Base-by-base conservation (phyloP, 2,888 invertebrate species). In the Gastracanthus pulcherrimus region DNA sequence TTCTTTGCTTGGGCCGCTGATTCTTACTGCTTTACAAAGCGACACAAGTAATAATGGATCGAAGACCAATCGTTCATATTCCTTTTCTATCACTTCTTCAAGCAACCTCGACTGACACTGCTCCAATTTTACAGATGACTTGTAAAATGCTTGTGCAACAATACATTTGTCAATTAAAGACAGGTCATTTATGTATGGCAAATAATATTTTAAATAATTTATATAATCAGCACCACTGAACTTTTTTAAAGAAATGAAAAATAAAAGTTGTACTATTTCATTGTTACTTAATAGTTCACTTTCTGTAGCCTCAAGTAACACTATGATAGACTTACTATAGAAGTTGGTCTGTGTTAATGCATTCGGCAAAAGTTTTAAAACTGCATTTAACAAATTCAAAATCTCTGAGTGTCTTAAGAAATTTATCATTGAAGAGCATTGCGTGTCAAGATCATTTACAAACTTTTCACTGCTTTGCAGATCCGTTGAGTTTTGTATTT, bases 11-110 rank as follows among this genome's bases (percentile, higher is more conserved):
- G 87, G 89, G 4, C 90, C 86, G 84, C 91, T 91, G 45, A 90
- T 90, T 81, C 92, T 86, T 29, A 93, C 72, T 7, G 90, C 90
- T 88, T 93, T 93, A 48, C 92, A 86, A 4, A 93, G 83, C 11
- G 92, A 90, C 19, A 91, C 84, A 75, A 93, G 90, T 58, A 92
- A 85, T 3, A 88, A 88, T 34, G 90, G 86, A 86, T 93, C 92
- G 67, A 88, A 87, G 13, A 87, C 60, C 7, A 93, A 83, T 41
- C 90, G 62, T 60, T 85, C 62, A 60, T 92, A 87, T 83, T 92
- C 89, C 38, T 89, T 84, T 82, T 90, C 88, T 26, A 93, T 76
- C 51, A 87, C 87, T 45, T 87, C 76, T 64, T 86, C 83, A 29
- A 87, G 41, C 26, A 36, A 3, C 60, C 60, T 38, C 1, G 41